Percentiles rank a stretch among this genome's conserved stretches.
These are phyloP conservation scores for Drosophila neocordata DNA, from an alignment of 1,140 invertebrate genomes.

Conservation along the genomic window DNA sequence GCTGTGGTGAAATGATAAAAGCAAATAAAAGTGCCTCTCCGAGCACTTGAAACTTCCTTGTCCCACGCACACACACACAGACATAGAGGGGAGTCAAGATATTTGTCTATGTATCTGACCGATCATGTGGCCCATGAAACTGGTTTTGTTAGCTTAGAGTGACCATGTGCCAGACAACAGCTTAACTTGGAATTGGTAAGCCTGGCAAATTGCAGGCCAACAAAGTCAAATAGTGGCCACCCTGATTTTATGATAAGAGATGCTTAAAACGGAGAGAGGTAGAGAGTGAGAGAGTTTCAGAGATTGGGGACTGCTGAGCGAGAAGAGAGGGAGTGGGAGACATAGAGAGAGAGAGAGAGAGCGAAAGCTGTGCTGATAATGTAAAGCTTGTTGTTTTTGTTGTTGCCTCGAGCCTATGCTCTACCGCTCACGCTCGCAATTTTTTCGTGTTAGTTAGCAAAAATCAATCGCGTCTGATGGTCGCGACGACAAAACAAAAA, in stretches of 20 bases:
- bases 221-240: constrained; percentile 53
- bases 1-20: constrained; percentile 63
- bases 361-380: constrained; percentile 69
- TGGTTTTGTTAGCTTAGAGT: constrained; percentile 51
- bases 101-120: neutral
- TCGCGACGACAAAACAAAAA: constrained; percentile 37
- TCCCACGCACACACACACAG: constrained; percentile 19
- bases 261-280: constrained; percentile 26
- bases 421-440: constrained; percentile 48
- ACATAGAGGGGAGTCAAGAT: constrained; percentile 6
- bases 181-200: constrained; percentile 15
- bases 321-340: neutral
- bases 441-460: constrained; percentile 55
- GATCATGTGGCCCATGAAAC: constrained; percentile 57
- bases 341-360: constrained; percentile 29
- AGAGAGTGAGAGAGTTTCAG: constrained; percentile 9
- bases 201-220: constrained; percentile 16
- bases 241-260: constrained; percentile 62
- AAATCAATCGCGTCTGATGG: constrained; percentile 72
- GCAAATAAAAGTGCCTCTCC: constrained; percentile 16
- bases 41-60: constrained; percentile 54
- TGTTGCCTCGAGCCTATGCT: constrained; percentile 26
- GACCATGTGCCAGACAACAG: constrained; percentile 28
- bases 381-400: constrained; percentile 30
- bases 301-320: constrained; percentile 9